A percentile compares a stretch with the other conserved stretches of the same genome.
Conservation (phyloP, 30 jellyfish, hydroid and myxozoan genomes). For the Turritopsis dohrnii region DNA sequence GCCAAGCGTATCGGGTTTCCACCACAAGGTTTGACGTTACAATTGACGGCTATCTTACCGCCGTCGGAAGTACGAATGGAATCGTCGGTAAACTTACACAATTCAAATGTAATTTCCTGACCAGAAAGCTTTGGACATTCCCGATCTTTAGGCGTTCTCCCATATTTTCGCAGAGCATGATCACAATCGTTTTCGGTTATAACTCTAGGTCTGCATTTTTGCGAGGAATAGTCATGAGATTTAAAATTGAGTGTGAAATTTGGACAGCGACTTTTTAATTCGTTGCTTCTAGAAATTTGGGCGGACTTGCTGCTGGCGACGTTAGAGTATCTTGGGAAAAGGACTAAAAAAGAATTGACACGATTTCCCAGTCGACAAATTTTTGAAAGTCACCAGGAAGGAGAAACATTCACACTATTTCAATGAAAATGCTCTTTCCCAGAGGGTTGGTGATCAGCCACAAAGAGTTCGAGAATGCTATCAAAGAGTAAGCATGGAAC, state of each 20-base stretch:
- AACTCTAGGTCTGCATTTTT: constrained; percentile 34
- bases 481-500: no score
- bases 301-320: not conserved
- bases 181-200: constrained; percentile 60
- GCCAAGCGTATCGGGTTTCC: constrained; percentile 6
- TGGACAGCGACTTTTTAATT: not conserved
- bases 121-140: constrained; percentile 46
- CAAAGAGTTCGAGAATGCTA: no score
- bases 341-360: not conserved
- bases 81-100: constrained; percentile 53
- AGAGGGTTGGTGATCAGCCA: no score
- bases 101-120: constrained; percentile 35
- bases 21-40: constrained; percentile 25
- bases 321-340: not conserved
- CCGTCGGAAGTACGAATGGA: constrained; percentile 48
- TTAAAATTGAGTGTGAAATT: not conserved
- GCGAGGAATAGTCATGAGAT: not conserved
- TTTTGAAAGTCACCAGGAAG: no score
- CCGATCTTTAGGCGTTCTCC: constrained; percentile 51
- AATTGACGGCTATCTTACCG: constrained; percentile 37
- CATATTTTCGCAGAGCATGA: constrained; percentile 55
- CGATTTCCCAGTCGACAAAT: no score
- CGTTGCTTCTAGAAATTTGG: not conserved
- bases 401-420: no score
- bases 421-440: no score